A percentile compares a stretch with the other conserved stretches of the same genome.
Conservation (phyloP, 2,113 vertebrate species). For the Barbus barbus region DNA sequence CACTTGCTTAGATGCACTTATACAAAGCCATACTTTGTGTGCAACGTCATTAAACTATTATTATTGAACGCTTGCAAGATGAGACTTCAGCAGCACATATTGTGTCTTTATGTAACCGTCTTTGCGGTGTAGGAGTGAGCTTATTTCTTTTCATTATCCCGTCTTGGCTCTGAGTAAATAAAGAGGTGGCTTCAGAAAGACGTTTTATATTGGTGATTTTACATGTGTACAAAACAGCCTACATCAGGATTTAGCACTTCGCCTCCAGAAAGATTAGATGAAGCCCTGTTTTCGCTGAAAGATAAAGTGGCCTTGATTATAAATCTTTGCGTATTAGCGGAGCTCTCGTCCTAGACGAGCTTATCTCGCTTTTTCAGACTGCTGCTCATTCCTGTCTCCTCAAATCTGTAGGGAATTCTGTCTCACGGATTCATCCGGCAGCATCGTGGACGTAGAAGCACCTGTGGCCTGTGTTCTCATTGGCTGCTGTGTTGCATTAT, state of each 20-base stretch:
- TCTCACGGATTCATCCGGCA: not conserved
- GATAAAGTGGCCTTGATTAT: slow-evolving; percentile 35
- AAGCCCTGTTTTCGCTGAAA: slow-evolving; percentile 20
- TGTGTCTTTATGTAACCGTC: not conserved
- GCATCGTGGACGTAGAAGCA: not conserved
- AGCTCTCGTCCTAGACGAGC: not conserved
- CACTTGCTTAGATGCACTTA: not conserved
- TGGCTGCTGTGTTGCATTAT: slow-evolving; percentile 16
- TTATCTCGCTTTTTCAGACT: slow-evolving; percentile 45
- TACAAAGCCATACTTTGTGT: not conserved
- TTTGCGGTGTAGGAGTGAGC: slow-evolving; percentile 17
- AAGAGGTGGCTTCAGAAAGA: not conserved
- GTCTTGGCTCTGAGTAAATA: slow-evolving; percentile 2
- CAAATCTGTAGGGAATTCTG: slow-evolving; percentile 15
- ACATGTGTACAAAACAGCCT: slow-evolving; percentile 23
- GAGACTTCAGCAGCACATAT: not conserved
- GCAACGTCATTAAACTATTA: not conserved
- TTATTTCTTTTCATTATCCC: not conserved
- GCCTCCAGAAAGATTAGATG: slow-evolving; percentile 1
- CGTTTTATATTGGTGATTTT: not conserved
- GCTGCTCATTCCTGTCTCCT: slow-evolving; percentile 21
- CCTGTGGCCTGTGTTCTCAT: slow-evolving; percentile 1
- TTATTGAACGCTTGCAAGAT: not conserved
- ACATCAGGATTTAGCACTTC: slow-evolving; percentile 1
- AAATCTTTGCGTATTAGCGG: not conserved